Evolutionary conservation across 2,797 vertebrate species (phyloP).

Genomic region (Falco berigora): DNA sequence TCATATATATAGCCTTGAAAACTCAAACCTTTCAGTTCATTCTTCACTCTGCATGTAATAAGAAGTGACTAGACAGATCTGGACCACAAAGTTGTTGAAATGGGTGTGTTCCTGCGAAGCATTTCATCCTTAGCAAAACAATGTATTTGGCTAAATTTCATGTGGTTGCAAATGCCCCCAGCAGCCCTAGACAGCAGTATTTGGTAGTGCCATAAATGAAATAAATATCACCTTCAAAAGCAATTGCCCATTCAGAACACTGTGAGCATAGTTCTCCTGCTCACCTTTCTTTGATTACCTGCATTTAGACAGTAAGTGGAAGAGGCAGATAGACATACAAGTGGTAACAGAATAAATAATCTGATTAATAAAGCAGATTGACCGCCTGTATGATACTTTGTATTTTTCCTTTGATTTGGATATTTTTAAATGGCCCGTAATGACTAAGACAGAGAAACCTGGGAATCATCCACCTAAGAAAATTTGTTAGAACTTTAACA

Average conservation of each 20-base stretch:
- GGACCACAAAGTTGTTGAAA: neutral
- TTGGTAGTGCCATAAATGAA: neutral
- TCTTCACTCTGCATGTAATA: neutral
- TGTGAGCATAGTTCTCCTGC: neutral
- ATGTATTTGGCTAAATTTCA: neutral
- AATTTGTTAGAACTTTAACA: neutral
- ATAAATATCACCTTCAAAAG: neutral
- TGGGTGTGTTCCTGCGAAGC: neutral
- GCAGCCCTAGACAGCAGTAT: neutral
- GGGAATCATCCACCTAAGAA: neutral
- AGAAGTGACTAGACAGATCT: neutral
- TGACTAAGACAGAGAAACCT: neutral
- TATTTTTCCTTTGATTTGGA: neutral
- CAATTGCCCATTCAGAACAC: neutral
- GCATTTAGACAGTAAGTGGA: neutral
- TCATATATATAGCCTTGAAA: neutral
- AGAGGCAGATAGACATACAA: neutral
- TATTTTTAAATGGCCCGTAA: neutral
- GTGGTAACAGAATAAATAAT: neutral
- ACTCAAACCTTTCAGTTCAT: neutral
- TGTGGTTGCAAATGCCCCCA: neutral
- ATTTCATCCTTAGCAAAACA: neutral
- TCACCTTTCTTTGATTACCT: neutral
- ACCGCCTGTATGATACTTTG: neutral
- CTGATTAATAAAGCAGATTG: neutral